Evolutionary conservation across 2,113 vertebrate genomes (phyloP).

Genomic region (Microtus pennsylvanicus): DNA sequence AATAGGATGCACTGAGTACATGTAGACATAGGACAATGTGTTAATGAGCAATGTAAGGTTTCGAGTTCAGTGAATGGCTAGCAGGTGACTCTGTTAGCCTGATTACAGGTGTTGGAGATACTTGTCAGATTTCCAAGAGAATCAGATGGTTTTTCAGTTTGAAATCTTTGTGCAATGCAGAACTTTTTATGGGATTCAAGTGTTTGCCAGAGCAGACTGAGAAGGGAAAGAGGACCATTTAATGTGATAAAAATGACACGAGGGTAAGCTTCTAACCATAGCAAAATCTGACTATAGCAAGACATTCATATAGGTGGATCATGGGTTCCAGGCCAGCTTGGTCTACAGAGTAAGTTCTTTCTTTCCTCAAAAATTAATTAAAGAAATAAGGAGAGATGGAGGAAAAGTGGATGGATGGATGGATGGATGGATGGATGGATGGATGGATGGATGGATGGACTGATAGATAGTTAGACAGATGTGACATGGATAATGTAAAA

Average conservation of each 20-base stretch:
- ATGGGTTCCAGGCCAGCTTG: background rate
- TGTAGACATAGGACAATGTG: background rate
- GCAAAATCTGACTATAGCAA: background rate
- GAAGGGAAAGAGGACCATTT: background rate
- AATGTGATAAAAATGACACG: background rate
- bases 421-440: background rate
- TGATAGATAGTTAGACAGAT: background rate
- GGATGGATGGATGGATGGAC: background rate
- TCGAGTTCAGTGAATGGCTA: background rate
- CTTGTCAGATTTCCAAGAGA: conserved; percentile 26
- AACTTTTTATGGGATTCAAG: background rate
- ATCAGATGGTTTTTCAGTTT: background rate
- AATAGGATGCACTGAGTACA: background rate
- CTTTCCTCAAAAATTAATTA: background rate
- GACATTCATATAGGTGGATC: background rate
- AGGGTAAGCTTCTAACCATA: background rate
- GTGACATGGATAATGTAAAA: background rate
- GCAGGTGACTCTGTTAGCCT: background rate
- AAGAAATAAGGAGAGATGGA: background rate
- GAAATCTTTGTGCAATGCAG: background rate
- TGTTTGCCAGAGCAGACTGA: background rate
- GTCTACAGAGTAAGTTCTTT: background rate
- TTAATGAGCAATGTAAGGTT: background rate
- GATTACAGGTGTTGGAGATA: background rate
- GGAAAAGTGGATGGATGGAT: no score